Percentiles rank a stretch among this genome's conserved stretches.
phyloP scores from a whole-genome alignment of 2,888 invertebrate species.

The Drosophila austrosaltans region DNA sequence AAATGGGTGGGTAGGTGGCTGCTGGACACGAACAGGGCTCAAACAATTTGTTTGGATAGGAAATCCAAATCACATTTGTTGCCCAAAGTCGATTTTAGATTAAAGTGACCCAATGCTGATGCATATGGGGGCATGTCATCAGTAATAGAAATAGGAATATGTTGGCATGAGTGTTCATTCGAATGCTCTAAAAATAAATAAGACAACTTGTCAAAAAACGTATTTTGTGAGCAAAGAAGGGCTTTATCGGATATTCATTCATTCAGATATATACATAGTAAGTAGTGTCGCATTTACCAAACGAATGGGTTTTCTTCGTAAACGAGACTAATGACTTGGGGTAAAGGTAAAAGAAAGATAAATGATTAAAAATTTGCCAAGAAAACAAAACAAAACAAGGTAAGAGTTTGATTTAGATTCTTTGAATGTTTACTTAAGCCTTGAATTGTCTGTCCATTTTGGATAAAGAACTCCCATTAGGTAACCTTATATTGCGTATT shows the following conservation, averaged over 20 bases:
- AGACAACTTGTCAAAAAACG: constrained; percentile 3
- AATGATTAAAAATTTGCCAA: not conserved
- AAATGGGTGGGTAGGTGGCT: constrained; percentile 10
- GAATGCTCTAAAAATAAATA: not conserved
- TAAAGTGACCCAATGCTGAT: constrained; percentile 7
- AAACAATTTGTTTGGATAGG: constrained; percentile 3
- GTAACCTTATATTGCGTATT: not conserved
- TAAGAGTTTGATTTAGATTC: not conserved
- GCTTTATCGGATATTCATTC: not conserved
- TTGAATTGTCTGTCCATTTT: not conserved
- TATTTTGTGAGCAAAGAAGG: not conserved
- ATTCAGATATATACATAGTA: not conserved
- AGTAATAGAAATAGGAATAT: not conserved
- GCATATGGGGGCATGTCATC: not conserved
- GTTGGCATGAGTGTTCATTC: not conserved
- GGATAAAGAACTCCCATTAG: not conserved
- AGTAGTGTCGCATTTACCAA: not conserved
- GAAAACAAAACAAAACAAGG: not conserved
- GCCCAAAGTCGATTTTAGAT: constrained; percentile 18
- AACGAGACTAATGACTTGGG: not conserved
- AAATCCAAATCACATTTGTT: constrained; percentile 23
- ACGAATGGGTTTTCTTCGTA: not conserved
- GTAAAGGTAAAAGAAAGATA: not conserved
- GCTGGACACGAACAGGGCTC: constrained; percentile 2
- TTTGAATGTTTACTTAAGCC: not conserved